Evolutionary conservation across 2,888 invertebrate species (phyloP).

Genomic region (Caenorhabditis becei): DNA sequence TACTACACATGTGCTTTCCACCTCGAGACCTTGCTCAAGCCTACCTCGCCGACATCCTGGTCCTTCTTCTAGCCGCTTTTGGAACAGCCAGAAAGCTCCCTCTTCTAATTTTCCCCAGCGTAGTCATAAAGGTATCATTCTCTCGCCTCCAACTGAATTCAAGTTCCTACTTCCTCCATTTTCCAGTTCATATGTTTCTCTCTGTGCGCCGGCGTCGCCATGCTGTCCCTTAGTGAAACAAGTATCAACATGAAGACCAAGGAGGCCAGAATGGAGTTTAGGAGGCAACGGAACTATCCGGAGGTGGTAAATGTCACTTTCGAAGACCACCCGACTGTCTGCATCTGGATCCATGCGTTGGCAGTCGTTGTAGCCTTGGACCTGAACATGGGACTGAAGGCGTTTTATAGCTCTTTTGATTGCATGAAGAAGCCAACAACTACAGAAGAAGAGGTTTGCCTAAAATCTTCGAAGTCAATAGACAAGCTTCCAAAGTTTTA

Average conservation of each 20-base stretch:
- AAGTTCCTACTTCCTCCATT: not conserved
- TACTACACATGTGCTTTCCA: constrained; percentile 41
- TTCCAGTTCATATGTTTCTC: constrained; percentile 60
- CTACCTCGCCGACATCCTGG: constrained; percentile 48
- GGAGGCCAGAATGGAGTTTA: constrained; percentile 59
- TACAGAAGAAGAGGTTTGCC: constrained; percentile 39
- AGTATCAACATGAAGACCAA: constrained; percentile 55
- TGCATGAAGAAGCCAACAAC: constrained; percentile 47
- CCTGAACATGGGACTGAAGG: constrained; percentile 52
- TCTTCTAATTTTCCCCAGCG: constrained; percentile 45
- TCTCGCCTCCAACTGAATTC: constrained; percentile 1
- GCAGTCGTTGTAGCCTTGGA: constrained; percentile 48
- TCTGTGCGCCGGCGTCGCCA: constrained; percentile 55
- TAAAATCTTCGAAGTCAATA: not conserved
- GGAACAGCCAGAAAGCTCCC: constrained; percentile 50
- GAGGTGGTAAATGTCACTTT: constrained; percentile 56
- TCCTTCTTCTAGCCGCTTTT: constrained; percentile 40
- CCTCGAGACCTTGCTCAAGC: constrained; percentile 48
- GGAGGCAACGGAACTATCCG: constrained; percentile 57
- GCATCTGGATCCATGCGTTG: constrained; percentile 59
- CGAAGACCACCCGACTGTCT: constrained; percentile 61
- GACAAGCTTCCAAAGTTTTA: constrained; percentile 20
- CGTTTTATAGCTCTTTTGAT: constrained; percentile 51
- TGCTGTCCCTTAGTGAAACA: constrained; percentile 52
- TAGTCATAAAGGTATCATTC: constrained; percentile 38